These are phyloP conservation scores for Balaeniceps rex DNA, from an alignment of 2,113 vertebrate genomes.

Conservation along the genomic window DNA sequence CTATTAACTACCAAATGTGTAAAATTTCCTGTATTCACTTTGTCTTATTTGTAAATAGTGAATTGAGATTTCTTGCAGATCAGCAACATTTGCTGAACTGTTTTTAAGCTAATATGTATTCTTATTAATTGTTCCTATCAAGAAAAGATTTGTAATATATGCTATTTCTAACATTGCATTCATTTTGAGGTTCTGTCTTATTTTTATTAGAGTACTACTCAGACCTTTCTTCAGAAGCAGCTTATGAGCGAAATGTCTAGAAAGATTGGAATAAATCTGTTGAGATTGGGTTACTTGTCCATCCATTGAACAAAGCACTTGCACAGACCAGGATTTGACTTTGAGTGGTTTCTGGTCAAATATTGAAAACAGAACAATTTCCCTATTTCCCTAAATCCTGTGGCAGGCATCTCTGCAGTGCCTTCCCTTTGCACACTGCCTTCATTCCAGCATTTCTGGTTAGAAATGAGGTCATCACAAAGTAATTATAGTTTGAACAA, in stretches of 20 bases:
- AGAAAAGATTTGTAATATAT: conserved; percentile 83
- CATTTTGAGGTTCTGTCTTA: conserved; percentile 78
- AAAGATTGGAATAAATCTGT: conserved; percentile 60
- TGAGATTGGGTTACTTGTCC: conserved; percentile 59
- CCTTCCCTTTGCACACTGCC: background rate
- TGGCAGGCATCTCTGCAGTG: conserved; percentile 17
- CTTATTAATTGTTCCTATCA: conserved; percentile 81
- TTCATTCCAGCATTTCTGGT: background rate
- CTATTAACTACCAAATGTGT: conserved; percentile 82
- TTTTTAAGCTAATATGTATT: conserved; percentile 84
- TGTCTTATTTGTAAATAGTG: conserved; percentile 86
- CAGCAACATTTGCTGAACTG: conserved; percentile 82
- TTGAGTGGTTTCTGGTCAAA: conserved; percentile 38
- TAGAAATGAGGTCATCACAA: background rate
- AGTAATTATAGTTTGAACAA: background rate
- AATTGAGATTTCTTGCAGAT: conserved; percentile 76
- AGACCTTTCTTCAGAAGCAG: conserved; percentile 77
- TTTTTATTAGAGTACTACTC: conserved; percentile 77
- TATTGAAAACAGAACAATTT: conserved; percentile 36
- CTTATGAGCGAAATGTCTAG: conserved; percentile 70
- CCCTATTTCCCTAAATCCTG: background rate
- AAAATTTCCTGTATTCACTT: conserved; percentile 84
- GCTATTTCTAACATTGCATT: conserved; percentile 81
- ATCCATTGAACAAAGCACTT: conserved; percentile 61
- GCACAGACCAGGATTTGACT: conserved; percentile 54